phyloP scores from a whole-genome alignment of 2,888 invertebrate species.

The Scaptomyza flava region DNA sequence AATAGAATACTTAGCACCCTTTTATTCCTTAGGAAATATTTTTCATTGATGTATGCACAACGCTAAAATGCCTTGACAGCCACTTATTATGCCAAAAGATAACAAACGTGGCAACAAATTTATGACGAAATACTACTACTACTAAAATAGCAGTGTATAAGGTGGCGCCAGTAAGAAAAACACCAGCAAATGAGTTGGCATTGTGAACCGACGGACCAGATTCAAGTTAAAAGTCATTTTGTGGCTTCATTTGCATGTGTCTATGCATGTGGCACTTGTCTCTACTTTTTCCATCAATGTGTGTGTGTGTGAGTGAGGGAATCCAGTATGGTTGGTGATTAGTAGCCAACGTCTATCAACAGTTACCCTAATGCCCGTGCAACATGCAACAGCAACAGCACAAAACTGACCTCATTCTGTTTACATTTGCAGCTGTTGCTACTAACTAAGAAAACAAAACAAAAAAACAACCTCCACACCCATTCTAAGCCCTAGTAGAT shows the following conservation, averaged over 20 bases:
- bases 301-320: slow-evolving; percentile 10
- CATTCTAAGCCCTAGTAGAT: neutral
- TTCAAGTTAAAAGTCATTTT: slow-evolving; percentile 61
- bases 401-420: slow-evolving; percentile 70
- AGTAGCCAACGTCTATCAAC: slow-evolving; percentile 75
- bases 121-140: neutral
- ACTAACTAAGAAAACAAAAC: slow-evolving; percentile 33
- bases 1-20: too few relatives aligned
- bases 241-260: slow-evolving; percentile 70
- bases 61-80: neutral
- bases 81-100: slow-evolving; percentile 12
- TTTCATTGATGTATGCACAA: neutral
- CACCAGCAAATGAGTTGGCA: slow-evolving; percentile 21
- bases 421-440: slow-evolving; percentile 70
- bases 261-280: slow-evolving; percentile 21
- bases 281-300: slow-evolving; percentile 2
- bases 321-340: slow-evolving; percentile 59
- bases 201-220: slow-evolving; percentile 9
- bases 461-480: neutral
- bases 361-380: slow-evolving; percentile 70
- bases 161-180: slow-evolving; percentile 33
- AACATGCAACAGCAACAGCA: slow-evolving; percentile 65
- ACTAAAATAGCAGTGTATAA: slow-evolving; percentile 9
- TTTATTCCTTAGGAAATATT: too few relatives aligned
- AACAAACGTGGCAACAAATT: slow-evolving; percentile 12